Percentiles rank a stretch among this genome's conserved stretches.
These are phyloP conservation scores for Drosophila ficusphila DNA, from an alignment of 1,140 invertebrate genomes.

Conservation along the genomic window DNA sequence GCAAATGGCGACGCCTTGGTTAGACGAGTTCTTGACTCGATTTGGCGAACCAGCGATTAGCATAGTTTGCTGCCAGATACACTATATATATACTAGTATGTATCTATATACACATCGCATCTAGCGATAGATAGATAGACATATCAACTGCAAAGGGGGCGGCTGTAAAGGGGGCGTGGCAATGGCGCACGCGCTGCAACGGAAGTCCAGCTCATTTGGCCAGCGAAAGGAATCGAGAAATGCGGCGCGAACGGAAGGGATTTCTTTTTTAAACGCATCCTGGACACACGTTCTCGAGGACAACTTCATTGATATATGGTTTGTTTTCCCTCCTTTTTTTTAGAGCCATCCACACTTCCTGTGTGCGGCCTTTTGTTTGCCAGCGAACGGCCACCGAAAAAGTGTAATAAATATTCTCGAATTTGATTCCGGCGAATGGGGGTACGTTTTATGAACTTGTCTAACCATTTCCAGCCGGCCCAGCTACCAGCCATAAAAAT, in stretches of 20 bases:
- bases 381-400: conserved; percentile 32
- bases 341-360: conserved; percentile 56
- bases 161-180: conserved; percentile 45
- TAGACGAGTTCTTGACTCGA: conserved; percentile 72
- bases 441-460: conserved; percentile 42
- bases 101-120: conserved; percentile 7
- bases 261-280: conserved; percentile 80
- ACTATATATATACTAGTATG: conserved; percentile 11
- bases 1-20: conserved; percentile 79
- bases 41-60: conserved; percentile 72
- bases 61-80: conserved; percentile 68
- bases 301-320: conserved; percentile 77
- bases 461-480: conserved; percentile 28
- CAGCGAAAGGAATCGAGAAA: conserved; percentile 30
- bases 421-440: conserved; percentile 11
- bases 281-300: conserved; percentile 70
- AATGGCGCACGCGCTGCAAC: conserved; percentile 65
- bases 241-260: conserved; percentile 64
- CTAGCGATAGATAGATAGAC: conserved; percentile 1
- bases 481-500: conserved; percentile 34
- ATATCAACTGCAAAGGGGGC: conserved; percentile 67
- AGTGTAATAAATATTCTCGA: conserved; percentile 56
- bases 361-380: conserved; percentile 50
- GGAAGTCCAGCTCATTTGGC: conserved; percentile 80
- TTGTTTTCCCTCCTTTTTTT: conserved; percentile 50